These are phyloP conservation scores for Typhlichthys subterraneus DNA, from an alignment of 2,797 vertebrate species.

Conservation along the genomic window DNA sequence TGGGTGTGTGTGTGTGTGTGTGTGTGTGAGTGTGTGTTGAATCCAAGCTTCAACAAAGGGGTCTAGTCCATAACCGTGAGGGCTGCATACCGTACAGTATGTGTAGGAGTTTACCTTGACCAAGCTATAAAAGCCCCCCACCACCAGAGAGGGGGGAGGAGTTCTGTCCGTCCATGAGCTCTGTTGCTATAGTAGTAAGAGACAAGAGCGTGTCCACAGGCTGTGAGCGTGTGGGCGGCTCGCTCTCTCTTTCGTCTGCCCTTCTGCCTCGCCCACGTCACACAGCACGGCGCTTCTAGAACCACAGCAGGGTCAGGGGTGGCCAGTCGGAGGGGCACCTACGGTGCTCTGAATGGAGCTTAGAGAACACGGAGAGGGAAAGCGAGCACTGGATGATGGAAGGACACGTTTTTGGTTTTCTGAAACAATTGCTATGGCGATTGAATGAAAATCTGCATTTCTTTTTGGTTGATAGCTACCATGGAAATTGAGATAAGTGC, in stretches of 20 bases:
- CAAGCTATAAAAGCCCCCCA: slow-evolving; percentile 65
- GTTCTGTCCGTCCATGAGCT: slow-evolving; percentile 11
- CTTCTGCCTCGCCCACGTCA: slow-evolving; percentile 47
- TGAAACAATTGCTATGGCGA: too few relatives aligned
- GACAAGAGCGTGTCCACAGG: slow-evolving; percentile 44
- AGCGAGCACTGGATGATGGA: slow-evolving; percentile 7
- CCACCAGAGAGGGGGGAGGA: slow-evolving; percentile 21
- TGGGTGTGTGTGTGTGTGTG: slow-evolving; percentile 8
- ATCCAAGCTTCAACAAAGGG: slow-evolving; percentile 49
- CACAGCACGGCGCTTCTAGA: slow-evolving; percentile 47
- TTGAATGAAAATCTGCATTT: neutral
- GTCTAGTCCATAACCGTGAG: slow-evolving; percentile 73
- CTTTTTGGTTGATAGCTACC: neutral
- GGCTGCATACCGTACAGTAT: slow-evolving; percentile 38
- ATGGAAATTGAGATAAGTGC: neutral
- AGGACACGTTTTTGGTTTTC: neutral
- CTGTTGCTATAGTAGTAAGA: slow-evolving; percentile 7
- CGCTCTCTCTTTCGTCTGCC: slow-evolving; percentile 38
- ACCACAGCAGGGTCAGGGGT: slow-evolving; percentile 53
- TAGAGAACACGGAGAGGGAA: neutral
- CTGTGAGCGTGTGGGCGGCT: slow-evolving; percentile 47
- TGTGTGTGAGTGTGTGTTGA: slow-evolving; percentile 5
- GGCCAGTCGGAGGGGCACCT: slow-evolving; percentile 9
- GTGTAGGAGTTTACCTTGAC: slow-evolving; percentile 74
- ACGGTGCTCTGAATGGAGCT: neutral